Base-by-base conservation (phyloP, 1,140 invertebrate species). In the Mizuhopecten yessoensis region DNA sequence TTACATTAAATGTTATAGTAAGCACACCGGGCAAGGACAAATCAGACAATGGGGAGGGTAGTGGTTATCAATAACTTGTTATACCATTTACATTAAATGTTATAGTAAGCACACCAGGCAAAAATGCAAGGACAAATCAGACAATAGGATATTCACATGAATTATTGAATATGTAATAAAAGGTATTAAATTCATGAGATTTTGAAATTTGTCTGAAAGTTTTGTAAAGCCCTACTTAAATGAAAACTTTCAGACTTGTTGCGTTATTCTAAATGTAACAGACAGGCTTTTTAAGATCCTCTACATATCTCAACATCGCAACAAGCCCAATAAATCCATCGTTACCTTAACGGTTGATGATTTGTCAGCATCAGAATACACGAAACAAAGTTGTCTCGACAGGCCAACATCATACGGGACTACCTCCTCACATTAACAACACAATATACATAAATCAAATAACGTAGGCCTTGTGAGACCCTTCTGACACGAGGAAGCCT, bases 401-500 rank as follows among this genome's bases (percentile, higher is more conserved):
- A 75, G 57, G 1, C 57, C 23, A 75, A 75, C 23, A 49, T 5
- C 23, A 75, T 29, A 75, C 0, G 57, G 57, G 57, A 75, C n/a
- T 75, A 3, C 23, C 11, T 7, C n/a, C 57, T 75, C 57, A 75
- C n/a, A n/a, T 75, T 75, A 17, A 75, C 57, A n/a, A 75, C 17
- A 75, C 57, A 75, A 29, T 29, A 17, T 29, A 75, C 29, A 75
- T 75, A 75, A 75, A 75, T 75, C 57, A 75, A 75, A 75, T 75
- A 75, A 29, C 11, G 29, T 75, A 17, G n/a, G 57, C 5, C n/a
- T 29, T 75, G 23, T 29, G 23, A 75, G 57, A 75, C 23, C 57
- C 9, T 29, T 75, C 9, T 75, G 57, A 75, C 57, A 75, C 1
- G 23, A 9, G n/a, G 23, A 75, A 29, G 23, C 23, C 23, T 75